Base-by-base conservation (phyloP, 2,797 vertebrate genomes). In the Choloepus didactylus region DNA sequence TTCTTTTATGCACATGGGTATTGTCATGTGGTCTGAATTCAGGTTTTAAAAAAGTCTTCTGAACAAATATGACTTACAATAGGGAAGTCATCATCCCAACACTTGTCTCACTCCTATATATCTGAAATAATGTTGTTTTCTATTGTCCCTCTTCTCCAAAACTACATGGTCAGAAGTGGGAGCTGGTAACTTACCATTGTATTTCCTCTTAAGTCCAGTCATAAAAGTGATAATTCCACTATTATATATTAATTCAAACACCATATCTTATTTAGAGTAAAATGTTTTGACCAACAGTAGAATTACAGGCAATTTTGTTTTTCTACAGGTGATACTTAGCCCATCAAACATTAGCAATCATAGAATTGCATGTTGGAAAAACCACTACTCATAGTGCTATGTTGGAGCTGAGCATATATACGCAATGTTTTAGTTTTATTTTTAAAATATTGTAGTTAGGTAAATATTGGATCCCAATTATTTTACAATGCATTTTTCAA, bases 401-500 rank as follows among this genome's bases (percentile, higher is more conserved):
- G 29, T 11, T 89, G 18, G 9, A 73, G 8, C 19, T 89, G 35
- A 67, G 25, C 16, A 51, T 51, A 51, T 51, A 51, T 41, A 19
- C 87, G 67, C 38, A 35, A 25, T 54, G 9, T 67, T 38, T 89
- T 66, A 51, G 9, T 67, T 38, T 89, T 66, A 51, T 72, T 70
- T 92, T 92, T 46, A 12, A 93, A 56, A 92, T 79, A 66, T 9
- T 79, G 6, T 23, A 10, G 1, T 15, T 67, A 72, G 2, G 1
- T 66, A 76, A 90, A 72, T 69, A 84, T 67, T 73, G 15, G 12
- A 60, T 54, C 35, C 35, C 1, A 67, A 44, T 79, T 62, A 54
- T 70, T 75, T 86, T 79, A 88, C 70, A 77, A 46, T 73, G 66
- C 4, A 54, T 41, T 70, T 93, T 75, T 75, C 3, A 69, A 95